Conservation (phyloP, 1,140 invertebrate genomes). For the Trichoplusia ni region DNA sequence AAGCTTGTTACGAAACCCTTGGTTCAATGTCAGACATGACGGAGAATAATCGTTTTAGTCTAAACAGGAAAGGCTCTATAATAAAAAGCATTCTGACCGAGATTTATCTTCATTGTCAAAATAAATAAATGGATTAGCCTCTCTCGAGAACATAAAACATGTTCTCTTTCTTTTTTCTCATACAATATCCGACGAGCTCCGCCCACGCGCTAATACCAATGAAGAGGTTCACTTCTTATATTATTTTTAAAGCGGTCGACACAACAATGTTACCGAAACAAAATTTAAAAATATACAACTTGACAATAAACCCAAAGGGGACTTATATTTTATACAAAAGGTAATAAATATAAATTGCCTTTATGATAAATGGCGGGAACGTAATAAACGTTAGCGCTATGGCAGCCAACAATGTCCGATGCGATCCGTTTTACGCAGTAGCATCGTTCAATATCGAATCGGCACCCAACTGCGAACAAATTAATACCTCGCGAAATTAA, state of each 20-base stretch:
- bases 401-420: constrained; percentile 14
- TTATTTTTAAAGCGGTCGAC: constrained; percentile 14
- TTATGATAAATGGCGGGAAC: constrained; percentile 17
- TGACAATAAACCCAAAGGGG: not conserved
- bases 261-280: constrained; percentile 13
- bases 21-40: not conserved
- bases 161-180: constrained; percentile 23
- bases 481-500: constrained; percentile 41
- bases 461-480: constrained; percentile 44
- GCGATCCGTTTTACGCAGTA: constrained; percentile 49
- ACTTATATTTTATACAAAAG: constrained; percentile 24
- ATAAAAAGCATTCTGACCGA: constrained; percentile 14
- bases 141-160: constrained; percentile 16
- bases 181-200: constrained; percentile 5
- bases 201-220: constrained; percentile 20
- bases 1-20: no score
- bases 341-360: constrained; percentile 13
- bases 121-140: constrained; percentile 32
- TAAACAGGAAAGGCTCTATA: constrained; percentile 13
- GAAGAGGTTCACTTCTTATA: constrained; percentile 18
- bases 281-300: constrained; percentile 21
- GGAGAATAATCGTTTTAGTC: not conserved
- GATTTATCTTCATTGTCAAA: constrained; percentile 28
- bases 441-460: constrained; percentile 47
- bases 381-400: constrained; percentile 24